phyloP scores from a whole-genome alignment of 1,140 invertebrate genomes.

The Procambarus virginalis region DNA sequence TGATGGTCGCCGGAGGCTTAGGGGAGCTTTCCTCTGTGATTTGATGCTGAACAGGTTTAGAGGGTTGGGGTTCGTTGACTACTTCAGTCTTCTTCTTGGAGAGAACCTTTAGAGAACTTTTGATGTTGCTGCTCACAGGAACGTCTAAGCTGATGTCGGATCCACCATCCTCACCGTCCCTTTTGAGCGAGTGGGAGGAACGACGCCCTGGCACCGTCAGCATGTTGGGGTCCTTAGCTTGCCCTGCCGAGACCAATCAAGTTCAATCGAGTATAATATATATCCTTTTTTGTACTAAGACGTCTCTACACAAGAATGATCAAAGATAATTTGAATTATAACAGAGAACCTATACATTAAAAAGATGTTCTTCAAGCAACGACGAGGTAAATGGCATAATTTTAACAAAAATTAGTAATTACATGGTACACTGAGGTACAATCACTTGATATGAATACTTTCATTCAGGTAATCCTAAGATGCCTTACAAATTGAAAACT shows the following conservation, averaged over 20 bases:
- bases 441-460: too few species aligned
- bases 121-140: conserved; percentile 44
- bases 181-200: conserved; percentile 51
- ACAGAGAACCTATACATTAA: too few species aligned
- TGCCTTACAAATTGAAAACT: too few species aligned
- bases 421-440: too few species aligned
- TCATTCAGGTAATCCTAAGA: too few species aligned
- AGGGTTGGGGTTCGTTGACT: neutral
- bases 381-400: too few species aligned
- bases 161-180: conserved; percentile 1
- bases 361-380: too few species aligned
- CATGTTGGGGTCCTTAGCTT: conserved; percentile 61
- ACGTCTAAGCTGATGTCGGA: conserved; percentile 30
- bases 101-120: conserved; percentile 48
- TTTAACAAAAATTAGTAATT: too few species aligned
- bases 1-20: neutral
- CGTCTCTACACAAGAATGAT: too few species aligned
- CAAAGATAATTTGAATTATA: too few species aligned
- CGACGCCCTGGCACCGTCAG: conserved; percentile 64
- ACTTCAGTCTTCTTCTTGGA: neutral
- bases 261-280: too few species aligned
- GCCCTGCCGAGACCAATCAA: conserved; percentile 25
- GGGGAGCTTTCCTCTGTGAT: neutral
- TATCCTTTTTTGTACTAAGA: too few species aligned
- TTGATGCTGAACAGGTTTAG: neutral